Evolutionary conservation across 2,113 vertebrate genomes (phyloP).

Genomic region (Pomatorhinus ruficollis): DNA sequence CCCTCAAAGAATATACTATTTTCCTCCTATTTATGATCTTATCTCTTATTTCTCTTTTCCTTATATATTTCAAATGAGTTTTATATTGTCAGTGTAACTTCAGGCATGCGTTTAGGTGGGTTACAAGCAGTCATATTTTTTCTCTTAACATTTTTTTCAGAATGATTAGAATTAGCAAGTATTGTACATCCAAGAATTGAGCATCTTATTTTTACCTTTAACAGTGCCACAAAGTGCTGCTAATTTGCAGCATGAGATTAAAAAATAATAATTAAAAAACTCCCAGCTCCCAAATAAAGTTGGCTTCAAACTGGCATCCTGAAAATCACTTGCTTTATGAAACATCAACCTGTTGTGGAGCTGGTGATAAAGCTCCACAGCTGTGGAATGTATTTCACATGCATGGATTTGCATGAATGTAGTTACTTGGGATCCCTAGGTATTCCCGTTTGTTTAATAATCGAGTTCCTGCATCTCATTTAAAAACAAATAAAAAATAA

Average conservation of each 20-base stretch:
- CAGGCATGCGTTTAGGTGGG: accelerated
- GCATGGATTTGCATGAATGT: background rate
- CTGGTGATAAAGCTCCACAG: background rate
- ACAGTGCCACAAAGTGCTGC: background rate
- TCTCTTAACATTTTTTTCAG: background rate
- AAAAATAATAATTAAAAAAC: background rate
- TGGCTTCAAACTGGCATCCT: background rate
- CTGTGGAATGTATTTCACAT: background rate
- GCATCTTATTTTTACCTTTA: background rate
- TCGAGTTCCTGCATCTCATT: background rate
- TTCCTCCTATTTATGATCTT: background rate
- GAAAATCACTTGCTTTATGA: background rate
- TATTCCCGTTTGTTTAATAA: background rate
- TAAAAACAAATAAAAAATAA: background rate
- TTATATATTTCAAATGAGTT: background rate
- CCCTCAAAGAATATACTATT: background rate
- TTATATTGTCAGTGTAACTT: background rate
- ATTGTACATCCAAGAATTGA: background rate
- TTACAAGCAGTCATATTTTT: background rate
- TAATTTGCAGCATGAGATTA: background rate
- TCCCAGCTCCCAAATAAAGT: background rate
- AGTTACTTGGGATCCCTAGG: background rate
- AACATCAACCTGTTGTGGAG: background rate
- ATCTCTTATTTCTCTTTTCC: background rate
- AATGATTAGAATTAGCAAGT: background rate